Evolutionary conservation across 2,888 invertebrate genomes (phyloP).

Genomic region (Heliconius cydno): DNA sequence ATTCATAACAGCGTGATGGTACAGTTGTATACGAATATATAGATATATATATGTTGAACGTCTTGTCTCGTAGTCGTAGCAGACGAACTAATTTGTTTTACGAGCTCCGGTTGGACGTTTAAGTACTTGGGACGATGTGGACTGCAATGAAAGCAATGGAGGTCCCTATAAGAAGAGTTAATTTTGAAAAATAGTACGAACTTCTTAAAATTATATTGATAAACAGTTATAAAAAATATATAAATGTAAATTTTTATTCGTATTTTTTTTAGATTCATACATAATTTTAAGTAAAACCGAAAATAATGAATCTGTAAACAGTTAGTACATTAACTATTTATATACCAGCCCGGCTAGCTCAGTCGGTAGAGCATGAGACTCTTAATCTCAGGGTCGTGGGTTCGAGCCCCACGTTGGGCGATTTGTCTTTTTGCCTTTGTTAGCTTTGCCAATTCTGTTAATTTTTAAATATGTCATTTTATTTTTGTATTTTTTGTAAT

Average conservation of each 20-base stretch:
- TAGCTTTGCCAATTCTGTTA: too few relatives aligned
- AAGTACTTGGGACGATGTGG: conserved; percentile 6
- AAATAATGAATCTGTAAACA: too few relatives aligned
- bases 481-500: too few relatives aligned
- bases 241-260: too few relatives aligned
- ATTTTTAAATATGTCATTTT: too few relatives aligned
- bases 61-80: conserved; percentile 24
- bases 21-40: not conserved
- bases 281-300: too few relatives aligned
- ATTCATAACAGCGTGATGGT: conserved; percentile 13
- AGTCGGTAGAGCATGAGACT: conserved; percentile 85
- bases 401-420: conserved; percentile 86
- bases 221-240: too few relatives aligned
- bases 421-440: too few relatives aligned
- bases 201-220: too few relatives aligned
- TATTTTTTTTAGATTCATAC: too few relatives aligned
- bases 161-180: not conserved
- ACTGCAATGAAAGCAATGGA: not conserved
- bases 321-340: too few relatives aligned
- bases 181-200: too few relatives aligned
- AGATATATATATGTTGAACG: conserved; percentile 13
- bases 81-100: conserved; percentile 25
- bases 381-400: conserved; percentile 86
- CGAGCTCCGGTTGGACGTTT: conserved; percentile 13
- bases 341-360: conserved; percentile 74